These are phyloP conservation scores for Plodia interpunctella DNA, from an alignment of 1,140 invertebrate species.

Conservation along the genomic window DNA sequence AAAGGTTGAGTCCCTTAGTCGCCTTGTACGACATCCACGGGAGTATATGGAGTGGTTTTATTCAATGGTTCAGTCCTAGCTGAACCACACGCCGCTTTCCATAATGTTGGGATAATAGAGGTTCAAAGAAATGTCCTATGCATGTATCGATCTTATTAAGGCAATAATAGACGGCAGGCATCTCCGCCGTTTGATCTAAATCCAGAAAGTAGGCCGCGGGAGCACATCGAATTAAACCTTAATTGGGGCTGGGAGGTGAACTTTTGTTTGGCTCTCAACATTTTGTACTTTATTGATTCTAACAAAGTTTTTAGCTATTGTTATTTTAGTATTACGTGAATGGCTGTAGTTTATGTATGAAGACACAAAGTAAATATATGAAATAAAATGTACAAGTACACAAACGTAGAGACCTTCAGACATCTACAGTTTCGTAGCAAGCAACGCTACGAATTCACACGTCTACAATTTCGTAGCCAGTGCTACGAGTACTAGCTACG, in stretches of 20 bases:
- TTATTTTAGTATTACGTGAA: not conserved
- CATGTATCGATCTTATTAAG: not conserved
- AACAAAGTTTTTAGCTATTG: not conserved
- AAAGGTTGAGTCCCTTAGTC: too few relatives aligned
- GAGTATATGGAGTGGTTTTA: too few relatives aligned
- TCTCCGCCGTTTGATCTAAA: not conserved
- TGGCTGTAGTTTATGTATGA: not conserved
- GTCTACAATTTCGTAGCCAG: not conserved
- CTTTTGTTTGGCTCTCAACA: not conserved
- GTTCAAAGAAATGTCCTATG: too few relatives aligned
- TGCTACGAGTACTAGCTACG: not conserved
- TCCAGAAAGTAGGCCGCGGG: slow-evolving; percentile 3
- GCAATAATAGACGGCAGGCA: not conserved
- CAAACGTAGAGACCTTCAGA: not conserved
- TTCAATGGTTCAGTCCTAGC: too few relatives aligned
- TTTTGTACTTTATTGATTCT: not conserved
- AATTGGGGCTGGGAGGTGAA: not conserved
- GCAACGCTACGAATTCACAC: not conserved
- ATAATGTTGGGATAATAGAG: too few relatives aligned
- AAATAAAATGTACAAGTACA: too few relatives aligned
- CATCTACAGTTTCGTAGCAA: not conserved
- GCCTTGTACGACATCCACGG: too few relatives aligned
- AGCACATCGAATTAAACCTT: not conserved
- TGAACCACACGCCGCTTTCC: too few relatives aligned
- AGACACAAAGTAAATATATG: too few relatives aligned